A percentile compares a stretch with the other conserved stretches of the same genome.
These are phyloP conservation scores for Anguilla rostrata DNA, from an alignment of 2,113 vertebrate genomes.

Conservation along the genomic window DNA sequence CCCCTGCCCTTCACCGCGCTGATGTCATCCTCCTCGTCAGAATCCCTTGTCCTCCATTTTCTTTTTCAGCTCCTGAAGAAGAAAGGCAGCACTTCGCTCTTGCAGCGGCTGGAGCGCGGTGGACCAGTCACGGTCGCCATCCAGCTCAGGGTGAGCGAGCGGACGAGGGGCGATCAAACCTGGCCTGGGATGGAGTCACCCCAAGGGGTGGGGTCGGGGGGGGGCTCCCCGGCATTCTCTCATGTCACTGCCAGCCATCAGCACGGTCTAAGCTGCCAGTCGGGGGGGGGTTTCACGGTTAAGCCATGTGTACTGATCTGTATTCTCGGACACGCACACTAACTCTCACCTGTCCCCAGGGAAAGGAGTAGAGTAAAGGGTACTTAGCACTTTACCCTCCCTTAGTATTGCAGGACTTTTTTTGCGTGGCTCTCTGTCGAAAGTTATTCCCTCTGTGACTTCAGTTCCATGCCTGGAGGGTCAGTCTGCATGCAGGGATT, in stretches of 20 bases:
- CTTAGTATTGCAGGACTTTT: neutral
- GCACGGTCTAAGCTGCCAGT: too few relatives aligned
- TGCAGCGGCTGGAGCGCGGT: slow-evolving; percentile 82
- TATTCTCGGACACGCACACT: neutral
- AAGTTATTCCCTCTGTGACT: neutral
- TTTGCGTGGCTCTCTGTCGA: neutral
- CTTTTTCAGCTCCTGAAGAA: slow-evolving; percentile 81
- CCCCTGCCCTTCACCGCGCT: neutral
- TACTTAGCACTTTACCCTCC: neutral
- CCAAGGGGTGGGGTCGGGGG: too few relatives aligned
- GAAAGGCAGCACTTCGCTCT: slow-evolving; percentile 81
- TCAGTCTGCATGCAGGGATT: too few relatives aligned
- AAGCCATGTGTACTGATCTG: neutral
- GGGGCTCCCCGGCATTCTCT: neutral
- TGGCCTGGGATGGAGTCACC: too few relatives aligned
- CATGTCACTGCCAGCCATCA: neutral
- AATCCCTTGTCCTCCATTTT: slow-evolving; percentile 18
- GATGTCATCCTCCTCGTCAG: neutral
- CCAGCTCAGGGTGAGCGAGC: slow-evolving; percentile 80
- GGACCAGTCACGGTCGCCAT: slow-evolving; percentile 76
- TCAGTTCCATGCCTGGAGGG: too few relatives aligned
- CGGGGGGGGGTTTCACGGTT: neutral
- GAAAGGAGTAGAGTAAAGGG: too few relatives aligned
- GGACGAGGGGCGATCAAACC: neutral
- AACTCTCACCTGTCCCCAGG: neutral